Evolutionary conservation across 2,113 vertebrate genomes (phyloP), one percentile per base, ranked within the genome.

Genomic region (Rhombomys opimus): DNA sequence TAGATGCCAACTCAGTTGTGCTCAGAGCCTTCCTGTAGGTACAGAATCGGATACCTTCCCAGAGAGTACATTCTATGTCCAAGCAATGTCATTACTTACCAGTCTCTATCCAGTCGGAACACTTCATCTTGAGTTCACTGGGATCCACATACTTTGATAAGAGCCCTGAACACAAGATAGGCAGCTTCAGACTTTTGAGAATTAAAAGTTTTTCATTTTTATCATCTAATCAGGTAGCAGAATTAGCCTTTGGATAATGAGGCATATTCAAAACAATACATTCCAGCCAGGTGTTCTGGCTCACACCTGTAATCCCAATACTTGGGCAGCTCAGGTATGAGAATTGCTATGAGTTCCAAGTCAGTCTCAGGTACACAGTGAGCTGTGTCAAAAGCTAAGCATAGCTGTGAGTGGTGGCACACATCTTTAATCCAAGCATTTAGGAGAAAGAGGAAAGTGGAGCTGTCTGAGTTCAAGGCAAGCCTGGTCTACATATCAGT

Each of bases 151-250:
- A 87, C n/a, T 94, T 91, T 61, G 94, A 54, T 72, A 98, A 91
- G 9, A 96, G 65, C 91, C 97, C 97, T 98, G 96, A 89, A 94
- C 70, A 57, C 18, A 92, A 67, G 54, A 97, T 30, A 95, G 35
- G 89, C 59, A 96, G 80, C 73, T 68, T 94, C 61, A 81, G 54
- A 85, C 12, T 90, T 93, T 96, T 87, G 65, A 61, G 82, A 90
- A 90, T 50, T n/a, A 68, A 67, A 68, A 70, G 13, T 54, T 82
- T 27, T 38, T 27, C 23, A 61, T 76, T 61, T 89, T 89, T 76
- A 73, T 90, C 68, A 81, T 50, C 84, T 46, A 46, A 87, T 81
- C 76, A 96, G 32, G 30, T 80, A 22, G 68, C 11, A 87, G 65
- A 89, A 90, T 61, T 76, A 35, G 32, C 50, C 41, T 93, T 97